Conservation (phyloP, 2,113 vertebrate genomes). For the Manacus vitellinus region DNA sequence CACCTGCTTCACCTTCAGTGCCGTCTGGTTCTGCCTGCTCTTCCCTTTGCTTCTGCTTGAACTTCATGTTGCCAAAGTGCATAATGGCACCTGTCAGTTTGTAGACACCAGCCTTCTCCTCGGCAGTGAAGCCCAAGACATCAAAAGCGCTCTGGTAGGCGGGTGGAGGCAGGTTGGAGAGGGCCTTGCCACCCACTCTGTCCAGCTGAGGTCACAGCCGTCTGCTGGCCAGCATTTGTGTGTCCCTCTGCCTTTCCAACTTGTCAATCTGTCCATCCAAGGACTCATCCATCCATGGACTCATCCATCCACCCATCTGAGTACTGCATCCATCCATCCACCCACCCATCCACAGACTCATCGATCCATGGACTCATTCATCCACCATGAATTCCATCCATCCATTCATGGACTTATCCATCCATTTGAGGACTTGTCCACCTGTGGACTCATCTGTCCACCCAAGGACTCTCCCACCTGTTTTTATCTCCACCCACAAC, state of each 20-base stretch:
- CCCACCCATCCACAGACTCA: not conserved
- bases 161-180: not conserved
- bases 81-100: slow-evolving; percentile 81
- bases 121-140: slow-evolving; percentile 77
- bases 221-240: not conserved
- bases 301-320: not conserved
- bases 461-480: not conserved
- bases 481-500: not conserved
- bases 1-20: slow-evolving; percentile 69
- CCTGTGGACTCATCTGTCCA: not conserved
- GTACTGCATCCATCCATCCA: not conserved
- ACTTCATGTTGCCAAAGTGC: slow-evolving; percentile 84
- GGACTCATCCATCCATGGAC: not conserved
- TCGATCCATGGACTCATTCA: not conserved
- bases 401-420: not conserved
- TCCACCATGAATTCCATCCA: not conserved
- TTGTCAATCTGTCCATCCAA: not conserved
- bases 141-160: slow-evolving; percentile 75
- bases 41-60: slow-evolving; percentile 81
- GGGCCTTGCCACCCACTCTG: not conserved
- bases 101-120: slow-evolving; percentile 77
- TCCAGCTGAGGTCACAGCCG: not conserved
- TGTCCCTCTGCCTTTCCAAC: not conserved
- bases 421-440: not conserved
- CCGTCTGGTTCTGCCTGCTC: slow-evolving; percentile 80